A percentile compares a stretch with the other conserved stretches of the same genome.
Evolutionary conservation across 1,140 invertebrate species (phyloP).

Genomic region (Drosophila sulfurigaster): DNA sequence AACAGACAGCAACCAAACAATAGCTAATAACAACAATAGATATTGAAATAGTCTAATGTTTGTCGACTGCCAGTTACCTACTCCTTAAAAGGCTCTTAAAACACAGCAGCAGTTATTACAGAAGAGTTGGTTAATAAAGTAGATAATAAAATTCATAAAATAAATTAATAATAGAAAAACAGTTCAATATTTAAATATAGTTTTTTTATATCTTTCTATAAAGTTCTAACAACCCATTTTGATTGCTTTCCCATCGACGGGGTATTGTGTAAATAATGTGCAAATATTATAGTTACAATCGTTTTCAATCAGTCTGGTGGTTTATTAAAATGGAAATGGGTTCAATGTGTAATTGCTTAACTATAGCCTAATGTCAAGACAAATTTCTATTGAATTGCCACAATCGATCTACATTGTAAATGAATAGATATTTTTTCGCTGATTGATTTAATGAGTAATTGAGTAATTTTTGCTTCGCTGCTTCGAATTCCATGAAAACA

Average conservation of each 20-base stretch:
- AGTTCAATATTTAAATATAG: too few relatives aligned
- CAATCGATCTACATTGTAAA: conserved; percentile 65
- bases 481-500: conserved; percentile 32
- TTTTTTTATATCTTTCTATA: not conserved
- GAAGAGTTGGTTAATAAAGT: too few relatives aligned
- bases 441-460: conserved; percentile 72
- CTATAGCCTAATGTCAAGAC: conserved; percentile 52
- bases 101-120: too few relatives aligned
- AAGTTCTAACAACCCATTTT: not conserved
- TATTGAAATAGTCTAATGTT: conserved; percentile 2
- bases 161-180: too few relatives aligned
- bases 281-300: conserved; percentile 66
- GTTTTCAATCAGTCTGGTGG: conserved; percentile 33
- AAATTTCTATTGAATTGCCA: conserved; percentile 72
- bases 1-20: conserved; percentile 33
- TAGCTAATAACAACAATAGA: conserved; percentile 27
- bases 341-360: conserved; percentile 65
- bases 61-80: not conserved
- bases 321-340: conserved; percentile 69
- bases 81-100: not conserved
- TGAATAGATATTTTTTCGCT: conserved; percentile 63
- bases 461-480: conserved; percentile 3
- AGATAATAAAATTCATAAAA: too few relatives aligned
- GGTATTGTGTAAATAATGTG: conserved; percentile 43
- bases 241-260: not conserved